Conservation (phyloP, 2,113 vertebrate genomes). For the Brevimyrus niger region DNA sequence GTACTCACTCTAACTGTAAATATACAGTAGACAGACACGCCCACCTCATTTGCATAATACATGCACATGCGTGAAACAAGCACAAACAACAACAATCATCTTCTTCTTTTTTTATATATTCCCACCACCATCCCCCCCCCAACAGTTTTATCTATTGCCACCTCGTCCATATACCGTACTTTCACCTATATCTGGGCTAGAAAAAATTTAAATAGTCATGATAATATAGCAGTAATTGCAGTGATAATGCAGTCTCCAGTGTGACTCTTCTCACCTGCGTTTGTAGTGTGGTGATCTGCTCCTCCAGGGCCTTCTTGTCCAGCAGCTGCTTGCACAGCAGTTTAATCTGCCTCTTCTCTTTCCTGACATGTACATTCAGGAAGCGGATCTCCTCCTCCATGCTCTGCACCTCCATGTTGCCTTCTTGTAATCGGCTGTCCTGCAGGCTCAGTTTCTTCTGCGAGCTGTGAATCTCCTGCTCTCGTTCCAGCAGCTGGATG, state of each 20-base stretch:
- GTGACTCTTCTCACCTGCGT: constrained; percentile 58
- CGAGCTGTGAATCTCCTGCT: constrained; percentile 75
- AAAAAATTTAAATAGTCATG: constrained; percentile 39
- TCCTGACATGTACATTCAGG: constrained; percentile 61
- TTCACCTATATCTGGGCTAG: constrained; percentile 52
- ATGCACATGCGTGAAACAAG: constrained; percentile 43
- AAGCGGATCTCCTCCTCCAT: constrained; percentile 73
- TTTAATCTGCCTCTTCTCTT: constrained; percentile 67
- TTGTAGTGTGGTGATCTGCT: constrained; percentile 61
- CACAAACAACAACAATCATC: constrained; percentile 53
- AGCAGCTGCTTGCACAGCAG: constrained; percentile 54
- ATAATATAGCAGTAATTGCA: constrained; percentile 16
- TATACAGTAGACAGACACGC: constrained; percentile 39
- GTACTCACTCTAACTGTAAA: constrained; percentile 55
- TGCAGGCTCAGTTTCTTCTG: constrained; percentile 72
- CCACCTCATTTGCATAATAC: constrained; percentile 47
- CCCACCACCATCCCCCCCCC: too few relatives aligned
- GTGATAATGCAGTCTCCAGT: neutral
- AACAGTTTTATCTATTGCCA: constrained; percentile 66
- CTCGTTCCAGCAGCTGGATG: constrained; percentile 73
- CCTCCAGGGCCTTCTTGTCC: constrained; percentile 57
- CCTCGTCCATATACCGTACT: constrained; percentile 44
- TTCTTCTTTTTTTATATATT: too few relatives aligned
- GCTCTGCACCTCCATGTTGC: constrained; percentile 58
- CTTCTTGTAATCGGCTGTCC: constrained; percentile 61